Evolutionary conservation across 1,140 invertebrate genomes (phyloP).

Genomic region (Linepithema humile): DNA sequence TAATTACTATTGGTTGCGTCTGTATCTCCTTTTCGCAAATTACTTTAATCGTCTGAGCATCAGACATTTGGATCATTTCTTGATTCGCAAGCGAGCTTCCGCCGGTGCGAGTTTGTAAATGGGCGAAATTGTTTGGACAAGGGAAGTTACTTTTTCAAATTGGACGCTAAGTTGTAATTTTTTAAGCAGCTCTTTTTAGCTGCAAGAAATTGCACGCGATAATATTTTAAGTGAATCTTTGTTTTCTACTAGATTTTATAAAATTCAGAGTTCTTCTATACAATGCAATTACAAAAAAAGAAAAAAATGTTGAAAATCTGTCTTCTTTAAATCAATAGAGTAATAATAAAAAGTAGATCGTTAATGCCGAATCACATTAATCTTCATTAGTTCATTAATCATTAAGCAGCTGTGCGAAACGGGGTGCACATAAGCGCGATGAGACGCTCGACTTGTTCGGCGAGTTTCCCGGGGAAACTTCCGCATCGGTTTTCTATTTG

Average conservation of each 20-base stretch:
- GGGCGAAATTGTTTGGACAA: background rate
- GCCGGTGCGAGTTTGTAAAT: background rate
- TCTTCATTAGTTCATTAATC: slow-evolving; percentile 30
- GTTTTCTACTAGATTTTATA: background rate
- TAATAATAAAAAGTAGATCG: background rate
- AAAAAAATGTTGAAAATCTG: background rate
- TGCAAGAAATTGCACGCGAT: background rate
- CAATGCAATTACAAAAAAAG: background rate
- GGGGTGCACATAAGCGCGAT: background rate
- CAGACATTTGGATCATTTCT: background rate
- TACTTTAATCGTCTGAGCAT: background rate
- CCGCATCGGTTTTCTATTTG: slow-evolving; percentile 28
- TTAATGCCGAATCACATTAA: background rate
- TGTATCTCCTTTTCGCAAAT: background rate
- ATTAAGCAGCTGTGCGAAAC: background rate
- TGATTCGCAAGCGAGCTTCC: background rate
- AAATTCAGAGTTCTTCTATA: background rate
- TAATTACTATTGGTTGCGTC: background rate
- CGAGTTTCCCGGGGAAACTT: background rate
- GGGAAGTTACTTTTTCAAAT: background rate
- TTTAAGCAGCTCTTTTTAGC: background rate
- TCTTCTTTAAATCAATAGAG: background rate
- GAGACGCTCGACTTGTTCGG: background rate
- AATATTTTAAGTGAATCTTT: background rate
- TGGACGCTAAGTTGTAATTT: background rate